Evolutionary conservation across 2,888 invertebrate species (phyloP).

Genomic region (Spisula solida): DNA sequence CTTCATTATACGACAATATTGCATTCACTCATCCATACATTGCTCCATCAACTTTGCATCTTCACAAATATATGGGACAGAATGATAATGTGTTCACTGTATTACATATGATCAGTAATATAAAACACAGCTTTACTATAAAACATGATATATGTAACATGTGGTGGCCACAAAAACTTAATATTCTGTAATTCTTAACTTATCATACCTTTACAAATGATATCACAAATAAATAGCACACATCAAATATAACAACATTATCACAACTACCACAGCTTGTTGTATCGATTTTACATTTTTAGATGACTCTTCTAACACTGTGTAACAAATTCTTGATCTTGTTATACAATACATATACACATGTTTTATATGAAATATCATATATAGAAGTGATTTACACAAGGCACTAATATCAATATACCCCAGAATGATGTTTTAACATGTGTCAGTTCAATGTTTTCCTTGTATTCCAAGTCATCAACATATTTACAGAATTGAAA

Average conservation of each 20-base stretch:
- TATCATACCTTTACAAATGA: background rate
- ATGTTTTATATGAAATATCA: conserved; percentile 23
- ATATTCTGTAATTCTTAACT: background rate
- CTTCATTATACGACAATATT: background rate
- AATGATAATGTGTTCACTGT: background rate
- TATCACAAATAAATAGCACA: conserved; percentile 12
- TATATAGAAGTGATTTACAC: background rate
- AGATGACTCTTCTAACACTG: background rate
- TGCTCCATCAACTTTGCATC: background rate
- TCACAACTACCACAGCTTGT: background rate
- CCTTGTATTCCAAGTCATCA: background rate
- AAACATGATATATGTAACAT: background rate
- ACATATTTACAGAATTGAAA: background rate
- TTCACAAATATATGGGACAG: background rate
- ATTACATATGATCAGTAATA: background rate
- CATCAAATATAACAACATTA: background rate
- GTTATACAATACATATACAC: background rate
- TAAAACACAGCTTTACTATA: background rate
- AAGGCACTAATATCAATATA: conserved; percentile 20
- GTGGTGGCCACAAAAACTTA: background rate
- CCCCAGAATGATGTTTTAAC: background rate
- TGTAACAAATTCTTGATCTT: background rate
- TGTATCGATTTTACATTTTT: background rate
- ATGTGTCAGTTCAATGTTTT: background rate
- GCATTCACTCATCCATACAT: background rate